Conservation (phyloP, 2,797 vertebrate genomes). For the Enteromius unitaeniatus region DNA sequence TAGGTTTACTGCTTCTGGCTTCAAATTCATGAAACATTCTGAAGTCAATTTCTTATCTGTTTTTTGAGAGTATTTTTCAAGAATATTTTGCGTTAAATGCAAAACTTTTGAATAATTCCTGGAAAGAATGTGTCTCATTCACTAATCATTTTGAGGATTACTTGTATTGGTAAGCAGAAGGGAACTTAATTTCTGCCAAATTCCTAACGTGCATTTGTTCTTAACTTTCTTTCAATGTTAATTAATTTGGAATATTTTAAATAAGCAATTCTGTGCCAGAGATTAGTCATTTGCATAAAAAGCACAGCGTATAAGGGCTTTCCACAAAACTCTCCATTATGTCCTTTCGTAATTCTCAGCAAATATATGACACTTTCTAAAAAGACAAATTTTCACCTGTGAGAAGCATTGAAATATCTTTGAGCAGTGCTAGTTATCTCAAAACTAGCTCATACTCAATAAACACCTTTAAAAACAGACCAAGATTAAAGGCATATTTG, state of each 20-base stretch:
- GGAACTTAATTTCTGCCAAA: background rate
- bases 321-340: background rate
- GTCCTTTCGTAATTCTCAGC: background rate
- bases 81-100: background rate
- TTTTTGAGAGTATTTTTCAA: background rate
- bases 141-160: background rate
- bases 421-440: background rate
- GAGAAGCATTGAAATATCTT: background rate
- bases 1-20: background rate
- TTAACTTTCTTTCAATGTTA: background rate
- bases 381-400: background rate
- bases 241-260: background rate
- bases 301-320: background rate
- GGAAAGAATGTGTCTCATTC: background rate
- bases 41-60: background rate
- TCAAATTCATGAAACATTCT: background rate
- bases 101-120: background rate
- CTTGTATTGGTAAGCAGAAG: background rate
- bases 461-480: background rate
- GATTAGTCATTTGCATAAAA: background rate
- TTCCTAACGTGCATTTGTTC: background rate
- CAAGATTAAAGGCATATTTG: background rate
- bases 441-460: background rate
- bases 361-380: background rate
- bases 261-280: background rate